These are phyloP conservation scores for Hiodon alosoides DNA, from an alignment of 2,113 vertebrate genomes.

Conservation along the genomic window DNA sequence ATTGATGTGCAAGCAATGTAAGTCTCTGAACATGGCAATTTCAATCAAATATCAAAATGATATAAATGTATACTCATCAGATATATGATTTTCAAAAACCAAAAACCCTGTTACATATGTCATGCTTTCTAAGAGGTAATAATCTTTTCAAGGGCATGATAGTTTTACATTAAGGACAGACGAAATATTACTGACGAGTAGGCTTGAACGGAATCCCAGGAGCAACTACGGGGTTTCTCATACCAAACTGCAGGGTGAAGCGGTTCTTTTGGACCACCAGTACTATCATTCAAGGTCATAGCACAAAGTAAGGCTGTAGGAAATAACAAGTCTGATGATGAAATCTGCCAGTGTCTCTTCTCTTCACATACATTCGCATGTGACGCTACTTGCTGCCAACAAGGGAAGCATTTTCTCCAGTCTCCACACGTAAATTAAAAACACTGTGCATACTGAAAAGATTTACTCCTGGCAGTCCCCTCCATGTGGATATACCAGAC, in stretches of 20 bases:
- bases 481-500: neutral
- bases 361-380: neutral
- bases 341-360: neutral
- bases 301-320: neutral
- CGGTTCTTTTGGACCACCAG: neutral
- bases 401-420: neutral
- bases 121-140: too few species aligned
- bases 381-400: neutral
- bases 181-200: conserved; percentile 28
- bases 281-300: neutral
- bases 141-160: too few species aligned
- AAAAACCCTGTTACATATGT: too few species aligned
- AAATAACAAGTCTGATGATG: conserved; percentile 4
- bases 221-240: neutral
- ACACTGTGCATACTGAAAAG: neutral
- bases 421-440: neutral
- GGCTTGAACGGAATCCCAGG: too few species aligned
- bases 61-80: too few species aligned
- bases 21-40: too few species aligned
- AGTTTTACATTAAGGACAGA: conserved; percentile 72
- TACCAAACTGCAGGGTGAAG: neutral
- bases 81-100: too few species aligned
- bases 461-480: neutral
- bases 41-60: too few species aligned
- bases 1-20: too few species aligned